Evolutionary conservation across 2,113 vertebrate genomes (phyloP), one percentile per base, ranked within the genome.

Genomic region (Ariopsis seemanni): DNA sequence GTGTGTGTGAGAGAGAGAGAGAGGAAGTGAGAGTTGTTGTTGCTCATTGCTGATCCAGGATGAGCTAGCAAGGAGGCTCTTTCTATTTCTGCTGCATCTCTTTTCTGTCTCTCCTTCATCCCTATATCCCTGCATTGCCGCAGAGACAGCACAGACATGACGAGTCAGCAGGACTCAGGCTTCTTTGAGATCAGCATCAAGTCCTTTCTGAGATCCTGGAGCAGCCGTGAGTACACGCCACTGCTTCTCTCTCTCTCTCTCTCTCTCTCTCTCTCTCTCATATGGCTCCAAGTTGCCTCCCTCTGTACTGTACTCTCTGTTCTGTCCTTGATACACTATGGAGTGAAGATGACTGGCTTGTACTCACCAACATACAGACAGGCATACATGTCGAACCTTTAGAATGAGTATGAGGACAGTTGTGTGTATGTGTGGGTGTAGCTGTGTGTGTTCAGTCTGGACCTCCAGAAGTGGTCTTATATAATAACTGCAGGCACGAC

Each of bases 121-220:
- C 90, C 80, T 86, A 12, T 62, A 88, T 58, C 88, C 86, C 89
- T 91, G 93, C 92, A 93, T 93, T 92, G 92, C 93, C 90, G 92
- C 93, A 92, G 95, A 92, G 91, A 94, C 93, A 90, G 89, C 91
- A 90, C 94, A 94, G 93, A 93, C 93, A 95, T 95, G 94, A 94
- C 94, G 90, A 93, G 94, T 93, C 94, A 95, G 93, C 95, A 94
- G 92, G 95, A 95, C 91, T 95, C 94, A 10, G 94, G 95, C 84
- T 95, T 95, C 92, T 95, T 95, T 93, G 94, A 95, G 92, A 94
- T 95, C 92, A 95, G 94, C 94, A 90, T 95, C 94, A 95, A 93
- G 92, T 95, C 94, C 89, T 90, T 95, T 89, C 93, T 95, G 81
- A 95, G 95, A 92, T 95, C 94, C 85, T 94, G 95, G 84, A 94